Evolutionary conservation across 1,140 invertebrate genomes (phyloP).

Genomic region (Caenorhabditis brenneri): DNA sequence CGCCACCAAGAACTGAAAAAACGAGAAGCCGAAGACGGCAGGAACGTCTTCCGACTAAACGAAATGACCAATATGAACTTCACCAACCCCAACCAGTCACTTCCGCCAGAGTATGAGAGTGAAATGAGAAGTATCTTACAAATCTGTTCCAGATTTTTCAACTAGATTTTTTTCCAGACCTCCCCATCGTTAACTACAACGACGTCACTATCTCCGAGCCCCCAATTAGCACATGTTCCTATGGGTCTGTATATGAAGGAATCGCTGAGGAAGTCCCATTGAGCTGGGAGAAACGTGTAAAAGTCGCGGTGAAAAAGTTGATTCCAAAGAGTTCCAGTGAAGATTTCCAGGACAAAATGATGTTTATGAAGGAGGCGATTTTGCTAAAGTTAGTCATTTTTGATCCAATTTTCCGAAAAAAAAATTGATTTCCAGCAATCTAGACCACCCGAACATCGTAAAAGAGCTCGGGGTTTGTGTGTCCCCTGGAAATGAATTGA

Average conservation of each 20-base stretch:
- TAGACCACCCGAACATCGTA: conserved; percentile 92
- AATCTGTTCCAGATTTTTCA: too few relatives aligned
- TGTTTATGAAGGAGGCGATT: conserved; percentile 94
- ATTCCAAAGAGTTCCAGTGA: conserved; percentile 82
- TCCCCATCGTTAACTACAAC: not conserved
- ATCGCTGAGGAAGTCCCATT: conserved; percentile 64
- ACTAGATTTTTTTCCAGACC: conserved; percentile 48
- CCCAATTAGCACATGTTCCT: conserved; percentile 91
- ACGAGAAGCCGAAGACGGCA: not conserved
- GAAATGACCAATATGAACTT: conserved; percentile 31
- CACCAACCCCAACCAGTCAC: not conserved
- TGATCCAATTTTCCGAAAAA: not conserved
- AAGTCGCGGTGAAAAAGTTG: conserved; percentile 79
- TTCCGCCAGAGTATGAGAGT: not conserved
- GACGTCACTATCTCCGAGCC: conserved; percentile 73
- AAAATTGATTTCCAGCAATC: conserved; percentile 81
- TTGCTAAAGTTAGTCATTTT: conserved; percentile 78
- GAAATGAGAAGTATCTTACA: conserved; percentile 29
- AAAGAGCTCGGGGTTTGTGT: conserved; percentile 89
- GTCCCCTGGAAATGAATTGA: conserved; percentile 80
- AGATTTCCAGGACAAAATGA: conserved; percentile 83
- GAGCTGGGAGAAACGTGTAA: conserved; percentile 54
- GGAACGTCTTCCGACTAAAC: not conserved
- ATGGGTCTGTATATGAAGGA: conserved; percentile 93
- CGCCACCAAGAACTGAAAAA: conserved; percentile 18